Percentiles rank a stretch among this genome's conserved stretches.
Conservation (phyloP, 2,797 vertebrate genomes). For the Crenuchus spilurus region DNA sequence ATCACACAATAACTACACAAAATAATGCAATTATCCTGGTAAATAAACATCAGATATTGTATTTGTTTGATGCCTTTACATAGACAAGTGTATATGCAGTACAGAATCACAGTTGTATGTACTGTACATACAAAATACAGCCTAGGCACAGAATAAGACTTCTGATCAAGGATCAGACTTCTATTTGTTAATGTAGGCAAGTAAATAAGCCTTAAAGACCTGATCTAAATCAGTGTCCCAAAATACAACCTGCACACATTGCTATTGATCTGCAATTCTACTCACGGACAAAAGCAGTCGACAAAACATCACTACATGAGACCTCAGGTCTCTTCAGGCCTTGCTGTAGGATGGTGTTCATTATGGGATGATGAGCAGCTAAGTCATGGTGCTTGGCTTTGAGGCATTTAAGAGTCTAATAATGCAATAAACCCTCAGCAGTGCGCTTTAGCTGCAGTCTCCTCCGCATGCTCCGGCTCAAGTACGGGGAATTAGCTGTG, state of each 20-base stretch:
- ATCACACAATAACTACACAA: too few relatives aligned
- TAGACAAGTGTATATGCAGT: too few relatives aligned
- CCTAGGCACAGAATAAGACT: too few relatives aligned
- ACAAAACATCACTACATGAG: conserved; percentile 16
- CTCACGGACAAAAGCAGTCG: conserved; percentile 19
- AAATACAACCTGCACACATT: conserved; percentile 5
- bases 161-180: too few relatives aligned
- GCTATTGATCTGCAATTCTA: conserved; percentile 28
- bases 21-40: too few relatives aligned
- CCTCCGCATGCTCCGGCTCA: conserved; percentile 2
- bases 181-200: too few relatives aligned
- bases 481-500: conserved; percentile 52
- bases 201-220: too few relatives aligned
- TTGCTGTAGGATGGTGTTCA: conserved; percentile 13
- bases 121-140: too few relatives aligned
- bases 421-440: conserved; percentile 32
- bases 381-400: conserved; percentile 20
- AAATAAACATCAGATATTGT: too few relatives aligned
- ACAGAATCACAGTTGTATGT: too few relatives aligned
- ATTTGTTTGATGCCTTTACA: too few relatives aligned
- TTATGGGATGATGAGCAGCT: conserved; percentile 20
- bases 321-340: not conserved
- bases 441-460: conserved; percentile 14
- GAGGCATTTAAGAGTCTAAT: conserved; percentile 41
- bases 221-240: too few relatives aligned